Evolutionary conservation across 2,113 vertebrate genomes (phyloP).

Genomic region (Suncus etruscus): DNA sequence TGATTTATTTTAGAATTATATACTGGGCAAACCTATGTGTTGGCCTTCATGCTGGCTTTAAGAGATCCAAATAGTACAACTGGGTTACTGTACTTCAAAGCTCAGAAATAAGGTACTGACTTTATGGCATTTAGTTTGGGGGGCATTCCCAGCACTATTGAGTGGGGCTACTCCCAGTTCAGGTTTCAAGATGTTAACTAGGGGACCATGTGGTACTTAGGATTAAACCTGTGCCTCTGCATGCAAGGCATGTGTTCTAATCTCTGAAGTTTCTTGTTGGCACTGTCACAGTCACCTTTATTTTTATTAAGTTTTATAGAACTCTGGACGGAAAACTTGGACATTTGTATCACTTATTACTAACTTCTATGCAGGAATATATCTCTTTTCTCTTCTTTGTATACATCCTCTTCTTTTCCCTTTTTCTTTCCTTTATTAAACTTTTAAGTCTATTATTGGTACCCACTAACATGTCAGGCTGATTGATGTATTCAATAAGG

Average conservation of each 20-base stretch:
- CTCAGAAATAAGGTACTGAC: not conserved
- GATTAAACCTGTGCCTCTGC: too few species aligned
- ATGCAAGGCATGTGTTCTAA: too few species aligned
- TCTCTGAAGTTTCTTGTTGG: too few species aligned
- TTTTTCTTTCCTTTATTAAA: not conserved
- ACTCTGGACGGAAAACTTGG: not conserved
- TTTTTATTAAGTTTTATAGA: constrained; percentile 18
- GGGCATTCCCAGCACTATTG: too few species aligned
- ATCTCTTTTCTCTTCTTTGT: not conserved
- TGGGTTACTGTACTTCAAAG: not conserved
- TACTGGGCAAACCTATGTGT: not conserved
- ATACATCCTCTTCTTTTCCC: not conserved
- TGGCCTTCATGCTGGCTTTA: not conserved
- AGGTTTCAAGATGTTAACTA: too few species aligned
- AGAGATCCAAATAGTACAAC: not conserved
- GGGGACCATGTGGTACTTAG: too few species aligned
- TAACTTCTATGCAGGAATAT: not conserved
- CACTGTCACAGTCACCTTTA: not conserved
- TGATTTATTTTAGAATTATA: constrained; percentile 29
- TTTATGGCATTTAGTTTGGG: too few species aligned
- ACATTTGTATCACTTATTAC: not conserved
- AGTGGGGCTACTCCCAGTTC: too few species aligned
- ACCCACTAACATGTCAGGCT: not conserved
- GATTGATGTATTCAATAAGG: not conserved
- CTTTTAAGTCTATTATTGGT: constrained; percentile 1